These are phyloP conservation scores for Cinclus cinclus DNA, from an alignment of 2,113 vertebrate species.

Conservation along the genomic window DNA sequence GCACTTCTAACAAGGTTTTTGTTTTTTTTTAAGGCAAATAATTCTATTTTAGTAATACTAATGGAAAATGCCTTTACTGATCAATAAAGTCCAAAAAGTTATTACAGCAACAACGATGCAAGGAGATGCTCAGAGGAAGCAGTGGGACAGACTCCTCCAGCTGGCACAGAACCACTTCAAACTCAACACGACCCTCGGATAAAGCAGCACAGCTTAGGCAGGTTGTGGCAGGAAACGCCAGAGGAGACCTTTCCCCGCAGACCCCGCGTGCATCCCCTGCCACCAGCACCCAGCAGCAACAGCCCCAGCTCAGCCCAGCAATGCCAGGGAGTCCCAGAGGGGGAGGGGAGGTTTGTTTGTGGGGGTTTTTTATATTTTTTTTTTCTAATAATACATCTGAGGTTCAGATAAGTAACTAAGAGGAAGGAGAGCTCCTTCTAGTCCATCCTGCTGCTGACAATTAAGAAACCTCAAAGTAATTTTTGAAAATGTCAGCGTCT, in stretches of 20 bases:
- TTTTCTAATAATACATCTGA: slow-evolving; percentile 77
- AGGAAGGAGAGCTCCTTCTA: slow-evolving; percentile 75
- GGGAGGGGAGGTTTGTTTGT: neutral
- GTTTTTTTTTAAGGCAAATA: neutral
- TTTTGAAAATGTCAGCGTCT: slow-evolving; percentile 96
- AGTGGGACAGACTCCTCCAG: neutral
- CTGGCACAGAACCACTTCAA: neutral
- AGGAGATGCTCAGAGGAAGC: neutral
- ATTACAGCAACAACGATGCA: neutral
- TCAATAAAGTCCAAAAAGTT: neutral
- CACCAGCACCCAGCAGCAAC: neutral
- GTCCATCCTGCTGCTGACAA: slow-evolving; percentile 81
- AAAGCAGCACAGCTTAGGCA: neutral
- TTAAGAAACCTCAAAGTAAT: slow-evolving; percentile 88
- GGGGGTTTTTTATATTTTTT: neutral
- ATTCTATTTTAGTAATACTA: slow-evolving; percentile 2
- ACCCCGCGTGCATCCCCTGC: neutral
- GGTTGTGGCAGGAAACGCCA: neutral
- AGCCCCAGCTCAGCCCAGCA: neutral
- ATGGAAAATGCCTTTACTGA: neutral
- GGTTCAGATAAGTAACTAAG: slow-evolving; percentile 79
- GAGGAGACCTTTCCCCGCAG: neutral
- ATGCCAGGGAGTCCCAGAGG: slow-evolving; percentile 3
- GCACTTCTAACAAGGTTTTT: neutral
- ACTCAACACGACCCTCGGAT: fast-evolving